Evolutionary conservation across 2,113 vertebrate genomes (phyloP).

Genomic region (Oreochromis niloticus): DNA sequence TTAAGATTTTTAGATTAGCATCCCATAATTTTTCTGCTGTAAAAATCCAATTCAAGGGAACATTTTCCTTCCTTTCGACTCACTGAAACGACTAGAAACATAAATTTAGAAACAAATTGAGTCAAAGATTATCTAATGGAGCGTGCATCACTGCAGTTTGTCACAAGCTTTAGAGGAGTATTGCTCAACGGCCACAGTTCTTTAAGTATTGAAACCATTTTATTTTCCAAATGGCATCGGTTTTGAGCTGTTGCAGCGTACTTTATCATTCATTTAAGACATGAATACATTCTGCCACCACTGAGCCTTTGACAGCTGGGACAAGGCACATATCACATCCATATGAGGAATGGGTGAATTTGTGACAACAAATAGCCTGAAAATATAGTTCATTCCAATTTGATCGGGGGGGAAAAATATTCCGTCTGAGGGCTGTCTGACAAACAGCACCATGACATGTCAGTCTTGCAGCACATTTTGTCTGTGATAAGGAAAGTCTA

Average conservation of each 20-base stretch:
- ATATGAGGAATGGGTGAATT: conserved; percentile 26
- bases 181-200: conserved; percentile 38
- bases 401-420: background rate
- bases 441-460: conserved; percentile 37
- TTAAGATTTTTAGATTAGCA: conserved; percentile 64
- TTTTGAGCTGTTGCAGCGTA: background rate
- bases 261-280: conserved; percentile 40
- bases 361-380: conserved; percentile 43
- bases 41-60: conserved; percentile 56
- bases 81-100: conserved; percentile 53
- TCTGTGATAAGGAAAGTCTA: conserved; percentile 56
- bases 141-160: conserved; percentile 56
- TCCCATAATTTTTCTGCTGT: conserved; percentile 44
- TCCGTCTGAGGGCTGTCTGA: conserved; percentile 44
- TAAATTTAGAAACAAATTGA: conserved; percentile 66
- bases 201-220: conserved; percentile 32
- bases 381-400: conserved; percentile 51
- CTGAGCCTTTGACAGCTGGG: conserved; percentile 35
- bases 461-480: conserved; percentile 40
- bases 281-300: conserved; percentile 13
- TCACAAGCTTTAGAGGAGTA: conserved; percentile 53
- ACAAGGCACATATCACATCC: conserved; percentile 5
- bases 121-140: conserved; percentile 68
- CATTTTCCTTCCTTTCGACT: conserved; percentile 44
- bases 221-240: conserved; percentile 16